Percentiles rank a stretch among this genome's conserved stretches.
These are phyloP conservation scores for Heliopora coerulea DNA, from an alignment of 92 coral and sea anemone species.

Conservation along the genomic window DNA sequence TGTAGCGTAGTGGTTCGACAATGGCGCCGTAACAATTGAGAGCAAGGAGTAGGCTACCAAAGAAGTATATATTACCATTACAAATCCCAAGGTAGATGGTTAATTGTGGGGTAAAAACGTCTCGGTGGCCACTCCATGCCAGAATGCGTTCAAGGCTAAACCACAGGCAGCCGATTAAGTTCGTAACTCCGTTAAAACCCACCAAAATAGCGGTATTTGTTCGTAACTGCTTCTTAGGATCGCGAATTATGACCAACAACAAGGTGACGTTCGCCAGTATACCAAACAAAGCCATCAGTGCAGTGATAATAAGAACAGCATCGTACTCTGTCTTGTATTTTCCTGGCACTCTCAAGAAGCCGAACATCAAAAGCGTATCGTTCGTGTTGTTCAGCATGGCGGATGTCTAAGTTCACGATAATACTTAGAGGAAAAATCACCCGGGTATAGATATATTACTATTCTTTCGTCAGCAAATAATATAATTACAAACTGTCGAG, in stretches of 20 bases:
- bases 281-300: not conserved
- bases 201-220: not conserved
- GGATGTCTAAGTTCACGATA: too few relatives aligned
- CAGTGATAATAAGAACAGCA: not conserved
- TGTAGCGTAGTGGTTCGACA: slow-evolving; percentile 18
- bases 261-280: not conserved
- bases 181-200: not conserved
- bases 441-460: too few relatives aligned
- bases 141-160: not conserved
- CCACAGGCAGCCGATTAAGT: not conserved
- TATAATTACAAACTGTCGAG: too few relatives aligned
- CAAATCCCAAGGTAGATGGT: not conserved
- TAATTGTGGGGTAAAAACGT: not conserved
- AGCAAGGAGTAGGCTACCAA: not conserved
- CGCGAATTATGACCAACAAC: not conserved
- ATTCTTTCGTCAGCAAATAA: too few relatives aligned
- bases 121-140: not conserved
- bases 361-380: not conserved
- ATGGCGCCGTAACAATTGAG: not conserved
- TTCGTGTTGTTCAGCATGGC: not conserved
- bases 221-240: not conserved
- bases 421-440: too few relatives aligned
- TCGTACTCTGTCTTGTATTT: not conserved
- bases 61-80: not conserved
- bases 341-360: not conserved